Conservation (phyloP, 2,113 vertebrate species). For the Dicaeum eximium region DNA sequence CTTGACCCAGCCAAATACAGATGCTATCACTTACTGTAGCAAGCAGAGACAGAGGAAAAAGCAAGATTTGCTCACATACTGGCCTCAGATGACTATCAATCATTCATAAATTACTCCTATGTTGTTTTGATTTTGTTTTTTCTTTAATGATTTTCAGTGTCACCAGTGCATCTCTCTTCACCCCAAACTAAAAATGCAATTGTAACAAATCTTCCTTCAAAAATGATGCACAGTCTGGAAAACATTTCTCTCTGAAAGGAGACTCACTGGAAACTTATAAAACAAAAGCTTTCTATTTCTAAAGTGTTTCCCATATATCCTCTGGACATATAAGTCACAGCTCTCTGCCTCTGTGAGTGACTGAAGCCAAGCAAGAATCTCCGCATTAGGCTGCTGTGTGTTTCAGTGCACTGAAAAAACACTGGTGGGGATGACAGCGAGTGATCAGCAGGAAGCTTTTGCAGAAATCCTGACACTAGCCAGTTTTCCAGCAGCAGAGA, state of each 20-base stretch:
- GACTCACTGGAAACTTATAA: not conserved
- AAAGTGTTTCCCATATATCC: not conserved
- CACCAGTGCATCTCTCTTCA: not conserved
- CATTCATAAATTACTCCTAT: not conserved
- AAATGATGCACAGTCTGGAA: not conserved
- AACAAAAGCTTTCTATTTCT: not conserved
- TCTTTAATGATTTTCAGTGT: not conserved
- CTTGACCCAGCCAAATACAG: not conserved
- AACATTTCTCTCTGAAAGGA: not conserved
- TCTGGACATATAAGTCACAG: not conserved
- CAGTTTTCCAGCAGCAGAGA: not conserved
- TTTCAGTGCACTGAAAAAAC: not conserved
- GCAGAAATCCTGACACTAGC: not conserved
- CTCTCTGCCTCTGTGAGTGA: not conserved
- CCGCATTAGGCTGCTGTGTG: not conserved
- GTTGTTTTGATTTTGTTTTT: not conserved
- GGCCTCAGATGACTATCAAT: not conserved
- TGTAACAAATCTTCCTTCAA: not conserved
- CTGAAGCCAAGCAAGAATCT: not conserved
- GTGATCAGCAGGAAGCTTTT: not conserved
- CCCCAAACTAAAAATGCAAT: not conserved
- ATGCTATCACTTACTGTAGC: not conserved
- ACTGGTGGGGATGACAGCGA: not conserved
- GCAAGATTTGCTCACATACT: not conserved
- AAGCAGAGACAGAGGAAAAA: constrained; percentile 6